phyloP scores from a whole-genome alignment of 2,113 vertebrate genomes.

The Poeciliopsis occidentalis region DNA sequence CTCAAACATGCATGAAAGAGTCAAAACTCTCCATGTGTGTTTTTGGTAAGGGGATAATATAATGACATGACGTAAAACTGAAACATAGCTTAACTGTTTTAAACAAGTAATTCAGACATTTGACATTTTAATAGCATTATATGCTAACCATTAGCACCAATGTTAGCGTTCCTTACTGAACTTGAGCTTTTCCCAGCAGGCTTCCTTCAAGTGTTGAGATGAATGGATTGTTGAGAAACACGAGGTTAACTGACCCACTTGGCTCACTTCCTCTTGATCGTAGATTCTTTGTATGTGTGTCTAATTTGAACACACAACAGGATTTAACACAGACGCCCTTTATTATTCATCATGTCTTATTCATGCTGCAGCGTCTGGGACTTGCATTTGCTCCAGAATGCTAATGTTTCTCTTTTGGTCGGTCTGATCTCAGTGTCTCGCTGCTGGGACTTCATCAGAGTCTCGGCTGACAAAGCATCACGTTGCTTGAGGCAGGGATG shows the following conservation, averaged over 20 bases:
- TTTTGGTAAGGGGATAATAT: no score
- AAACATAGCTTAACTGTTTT: no score
- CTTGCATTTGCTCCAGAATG: constrained; percentile 28
- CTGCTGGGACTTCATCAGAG: constrained; percentile 54
- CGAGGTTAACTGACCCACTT: constrained; percentile 58
- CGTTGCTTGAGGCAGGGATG: constrained; percentile 48
- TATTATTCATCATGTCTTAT: constrained; percentile 55
- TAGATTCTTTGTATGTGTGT: constrained; percentile 11
- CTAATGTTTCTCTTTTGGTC: constrained; percentile 2
- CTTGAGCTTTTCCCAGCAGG: constrained; percentile 1
- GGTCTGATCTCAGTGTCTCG: constrained; percentile 24
- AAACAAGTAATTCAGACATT: no score
- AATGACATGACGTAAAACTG: no score
- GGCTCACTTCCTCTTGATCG: constrained; percentile 33
- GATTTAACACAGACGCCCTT: constrained; percentile 48
- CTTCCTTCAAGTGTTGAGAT: constrained; percentile 11
- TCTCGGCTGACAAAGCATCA: constrained; percentile 40
- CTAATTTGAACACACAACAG: constrained; percentile 41
- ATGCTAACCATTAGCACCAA: no score
- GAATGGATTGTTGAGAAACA: constrained; percentile 22
- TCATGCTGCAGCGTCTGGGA: constrained; percentile 45
- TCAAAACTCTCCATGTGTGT: no score
- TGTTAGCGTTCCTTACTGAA: no score
- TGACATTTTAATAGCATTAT: no score
- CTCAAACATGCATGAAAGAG: no score